Conservation (phyloP, 30 jellyfish, hydroid and myxozoan species). For the Chironex yamaguchii region DNA sequence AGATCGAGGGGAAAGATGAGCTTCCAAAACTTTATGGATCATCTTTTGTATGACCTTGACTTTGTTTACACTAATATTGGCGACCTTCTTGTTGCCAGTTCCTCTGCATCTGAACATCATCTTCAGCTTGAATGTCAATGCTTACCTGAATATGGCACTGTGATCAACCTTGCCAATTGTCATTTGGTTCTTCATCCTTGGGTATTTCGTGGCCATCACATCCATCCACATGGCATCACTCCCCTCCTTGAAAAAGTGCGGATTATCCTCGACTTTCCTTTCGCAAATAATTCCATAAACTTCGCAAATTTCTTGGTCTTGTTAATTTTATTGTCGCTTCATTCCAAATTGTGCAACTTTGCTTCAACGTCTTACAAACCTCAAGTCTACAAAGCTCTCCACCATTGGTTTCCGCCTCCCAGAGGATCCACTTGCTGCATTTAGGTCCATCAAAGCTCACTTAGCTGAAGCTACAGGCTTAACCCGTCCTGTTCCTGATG, state of each 20-base stretch:
- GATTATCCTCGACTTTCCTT: background rate
- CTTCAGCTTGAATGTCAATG: conserved; percentile 21
- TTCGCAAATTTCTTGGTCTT: too few species aligned
- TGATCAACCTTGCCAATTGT: conserved; percentile 44
- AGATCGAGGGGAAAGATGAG: conserved; percentile 16
- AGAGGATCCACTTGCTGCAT: too few species aligned
- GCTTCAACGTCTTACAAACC: too few species aligned
- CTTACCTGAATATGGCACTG: conserved; percentile 11
- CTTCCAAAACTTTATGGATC: conserved; percentile 54
- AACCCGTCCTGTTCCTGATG: too few species aligned
- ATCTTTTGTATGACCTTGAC: conserved; percentile 41
- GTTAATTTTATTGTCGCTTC: too few species aligned
- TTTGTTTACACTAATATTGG: conserved; percentile 47
- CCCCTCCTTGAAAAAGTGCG: conserved; percentile 45
- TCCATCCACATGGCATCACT: conserved; percentile 37
- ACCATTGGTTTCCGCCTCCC: too few species aligned
- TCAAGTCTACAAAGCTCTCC: too few species aligned
- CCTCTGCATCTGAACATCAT: conserved; percentile 44
- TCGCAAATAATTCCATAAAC: too few species aligned
- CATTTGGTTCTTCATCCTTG: conserved; percentile 1
- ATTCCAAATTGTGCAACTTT: too few species aligned
- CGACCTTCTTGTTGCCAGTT: conserved; percentile 51
- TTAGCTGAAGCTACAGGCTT: too few species aligned
- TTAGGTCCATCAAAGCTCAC: too few species aligned
- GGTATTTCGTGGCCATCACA: conserved; percentile 56